phyloP scores from a whole-genome alignment of 2,113 vertebrate species.

The Empidonax traillii region DNA sequence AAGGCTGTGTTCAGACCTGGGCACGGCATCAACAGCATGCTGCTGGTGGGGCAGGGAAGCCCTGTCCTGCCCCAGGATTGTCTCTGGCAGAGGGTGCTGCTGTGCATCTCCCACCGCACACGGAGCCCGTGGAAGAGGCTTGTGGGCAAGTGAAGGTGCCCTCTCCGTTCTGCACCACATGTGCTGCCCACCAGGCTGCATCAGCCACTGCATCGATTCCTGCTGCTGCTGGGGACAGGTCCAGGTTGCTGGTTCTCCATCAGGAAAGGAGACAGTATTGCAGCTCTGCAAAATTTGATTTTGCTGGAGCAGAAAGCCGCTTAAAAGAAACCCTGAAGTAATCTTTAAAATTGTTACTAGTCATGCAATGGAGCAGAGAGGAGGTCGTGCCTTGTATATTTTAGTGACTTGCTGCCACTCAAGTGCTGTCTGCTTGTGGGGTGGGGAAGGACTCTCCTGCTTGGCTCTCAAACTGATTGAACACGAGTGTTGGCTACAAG shows the following conservation, averaged over 20 bases:
- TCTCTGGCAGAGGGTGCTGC: background rate
- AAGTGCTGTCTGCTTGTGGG: background rate
- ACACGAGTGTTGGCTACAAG: background rate
- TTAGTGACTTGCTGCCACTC: background rate
- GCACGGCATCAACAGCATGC: background rate
- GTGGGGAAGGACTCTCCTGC: background rate
- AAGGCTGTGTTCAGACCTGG: background rate
- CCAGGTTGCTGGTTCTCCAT: background rate
- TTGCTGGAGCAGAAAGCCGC: background rate
- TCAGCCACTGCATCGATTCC: rapidly evolving
- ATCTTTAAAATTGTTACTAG: background rate
- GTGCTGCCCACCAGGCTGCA: background rate
- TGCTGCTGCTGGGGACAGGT: background rate
- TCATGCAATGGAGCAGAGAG: background rate
- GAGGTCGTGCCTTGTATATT: background rate
- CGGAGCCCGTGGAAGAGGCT: background rate
- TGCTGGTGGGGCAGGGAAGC: background rate
- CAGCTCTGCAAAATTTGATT: background rate
- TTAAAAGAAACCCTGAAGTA: background rate
- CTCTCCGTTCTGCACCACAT: rapidly evolving
- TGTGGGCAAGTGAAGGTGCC: background rate
- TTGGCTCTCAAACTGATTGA: background rate
- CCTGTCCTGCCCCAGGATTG: background rate
- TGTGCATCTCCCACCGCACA: background rate
- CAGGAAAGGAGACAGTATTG: background rate